phyloP scores from a whole-genome alignment of 1,140 invertebrate genomes.

The Pogonomyrmex californicus region DNA sequence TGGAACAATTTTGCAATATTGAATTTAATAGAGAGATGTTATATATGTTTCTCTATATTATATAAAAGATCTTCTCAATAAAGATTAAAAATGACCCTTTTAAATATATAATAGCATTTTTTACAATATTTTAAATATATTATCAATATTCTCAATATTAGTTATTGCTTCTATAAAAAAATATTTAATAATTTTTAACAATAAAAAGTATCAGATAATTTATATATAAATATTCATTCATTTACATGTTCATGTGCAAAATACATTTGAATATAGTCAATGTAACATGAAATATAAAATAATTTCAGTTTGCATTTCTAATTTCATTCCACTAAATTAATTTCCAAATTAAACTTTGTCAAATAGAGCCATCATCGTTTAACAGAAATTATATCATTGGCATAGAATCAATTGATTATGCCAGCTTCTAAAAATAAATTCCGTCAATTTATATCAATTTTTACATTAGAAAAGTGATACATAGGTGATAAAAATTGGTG shows the following conservation, averaged over 20 bases:
- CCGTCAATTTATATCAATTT: constrained; percentile 14
- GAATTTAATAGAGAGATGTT: background rate
- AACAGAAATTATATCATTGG: constrained; percentile 5
- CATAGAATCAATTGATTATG: background rate
- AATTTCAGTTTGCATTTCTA: background rate
- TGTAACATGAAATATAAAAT: background rate
- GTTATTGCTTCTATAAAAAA: background rate
- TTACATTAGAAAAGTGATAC: background rate
- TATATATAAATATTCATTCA: background rate
- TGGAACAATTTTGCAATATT: constrained; percentile 11
- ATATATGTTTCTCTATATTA: background rate
- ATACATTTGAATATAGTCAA: background rate
- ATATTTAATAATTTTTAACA: background rate
- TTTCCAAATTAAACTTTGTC: background rate
- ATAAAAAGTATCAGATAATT: background rate
- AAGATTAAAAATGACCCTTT: background rate
- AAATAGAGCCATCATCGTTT: background rate
- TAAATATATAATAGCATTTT: background rate
- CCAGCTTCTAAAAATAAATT: constrained; percentile 23
- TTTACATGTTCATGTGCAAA: background rate
- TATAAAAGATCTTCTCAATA: background rate
- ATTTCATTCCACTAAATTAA: background rate
- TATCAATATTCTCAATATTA: background rate
- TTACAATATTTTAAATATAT: constrained; percentile 3
- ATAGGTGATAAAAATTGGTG: too few species aligned